Percentiles rank a stretch among this genome's conserved stretches.
phyloP scores from a whole-genome alignment of 2,888 invertebrate genomes.

The Synanthedon andrenaeformis region DNA sequence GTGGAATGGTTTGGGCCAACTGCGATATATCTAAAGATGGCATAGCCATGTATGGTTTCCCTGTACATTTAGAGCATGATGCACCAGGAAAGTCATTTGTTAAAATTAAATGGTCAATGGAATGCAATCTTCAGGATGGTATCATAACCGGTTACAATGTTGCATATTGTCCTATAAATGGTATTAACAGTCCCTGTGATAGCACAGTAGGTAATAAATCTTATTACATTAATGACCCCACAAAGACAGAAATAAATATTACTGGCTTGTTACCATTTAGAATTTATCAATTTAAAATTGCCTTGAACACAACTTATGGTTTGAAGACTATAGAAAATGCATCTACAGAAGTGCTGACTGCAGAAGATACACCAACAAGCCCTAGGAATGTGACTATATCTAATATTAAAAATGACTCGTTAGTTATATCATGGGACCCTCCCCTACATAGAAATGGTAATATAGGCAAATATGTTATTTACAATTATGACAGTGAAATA shows the following conservation, averaged over 20 bases:
- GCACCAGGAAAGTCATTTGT: slow-evolving; percentile 47
- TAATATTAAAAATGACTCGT: slow-evolving; percentile 73
- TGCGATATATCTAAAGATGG: slow-evolving; percentile 70
- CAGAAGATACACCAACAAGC: slow-evolving; percentile 73
- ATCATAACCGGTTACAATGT: slow-evolving; percentile 80
- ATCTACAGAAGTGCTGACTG: slow-evolving; percentile 75
- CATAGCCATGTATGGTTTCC: slow-evolving; percentile 68
- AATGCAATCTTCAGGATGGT: slow-evolving; percentile 79
- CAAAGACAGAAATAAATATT: slow-evolving; percentile 68
- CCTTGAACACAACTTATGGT: slow-evolving; percentile 66
- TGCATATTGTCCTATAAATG: slow-evolving; percentile 77
- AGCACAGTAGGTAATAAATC: slow-evolving; percentile 40
- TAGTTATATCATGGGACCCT: slow-evolving; percentile 75
- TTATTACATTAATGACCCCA: slow-evolving; percentile 52
- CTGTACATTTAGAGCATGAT: slow-evolving; percentile 42
- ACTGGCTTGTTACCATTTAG: slow-evolving; percentile 78
- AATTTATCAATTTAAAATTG: slow-evolving; percentile 78
- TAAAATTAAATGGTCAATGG: slow-evolving; percentile 79
- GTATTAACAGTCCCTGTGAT: slow-evolving; percentile 68
- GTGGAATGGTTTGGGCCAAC: slow-evolving; percentile 88
- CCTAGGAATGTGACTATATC: slow-evolving; percentile 72
- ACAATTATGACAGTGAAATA: slow-evolving; percentile 45
- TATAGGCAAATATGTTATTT: slow-evolving; percentile 75
- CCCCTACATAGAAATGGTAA: slow-evolving; percentile 81
- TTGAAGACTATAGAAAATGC: slow-evolving; percentile 48